Evolutionary conservation across 2,888 invertebrate species (phyloP).

Genomic region (Azorinus chamasolen): DNA sequence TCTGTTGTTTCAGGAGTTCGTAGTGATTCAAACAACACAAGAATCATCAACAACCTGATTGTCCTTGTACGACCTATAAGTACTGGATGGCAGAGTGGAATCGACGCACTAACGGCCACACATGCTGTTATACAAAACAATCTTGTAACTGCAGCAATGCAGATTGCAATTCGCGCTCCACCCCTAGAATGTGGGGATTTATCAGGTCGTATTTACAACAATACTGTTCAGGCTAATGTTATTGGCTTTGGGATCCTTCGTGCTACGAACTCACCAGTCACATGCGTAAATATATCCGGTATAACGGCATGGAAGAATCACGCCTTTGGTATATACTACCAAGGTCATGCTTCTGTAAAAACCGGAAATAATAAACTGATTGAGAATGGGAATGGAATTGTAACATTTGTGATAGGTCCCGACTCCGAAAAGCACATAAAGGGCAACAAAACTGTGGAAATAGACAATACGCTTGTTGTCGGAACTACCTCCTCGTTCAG

Average conservation of each 20-base stretch:
- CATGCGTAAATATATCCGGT: slow-evolving; percentile 70
- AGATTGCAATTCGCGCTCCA: slow-evolving; percentile 69
- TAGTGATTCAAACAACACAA: slow-evolving; percentile 61
- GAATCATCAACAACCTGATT: slow-evolving; percentile 74
- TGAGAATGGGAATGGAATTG: slow-evolving; percentile 78
- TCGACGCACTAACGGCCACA: slow-evolving; percentile 63
- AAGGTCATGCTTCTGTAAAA: slow-evolving; percentile 43
- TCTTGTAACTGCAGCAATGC: slow-evolving; percentile 78
- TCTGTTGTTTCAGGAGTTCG: slow-evolving; percentile 32
- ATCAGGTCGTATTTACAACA: slow-evolving; percentile 63
- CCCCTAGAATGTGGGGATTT: slow-evolving; percentile 63
- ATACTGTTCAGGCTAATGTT: slow-evolving; percentile 70
- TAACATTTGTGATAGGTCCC: slow-evolving; percentile 76
- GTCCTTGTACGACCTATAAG: slow-evolving; percentile 72
- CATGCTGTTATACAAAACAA: slow-evolving; percentile 71
- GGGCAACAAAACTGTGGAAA: slow-evolving; percentile 65
- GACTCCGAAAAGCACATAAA: slow-evolving; percentile 60
- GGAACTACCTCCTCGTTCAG: slow-evolving; percentile 75
- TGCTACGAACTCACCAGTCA: slow-evolving; percentile 30
- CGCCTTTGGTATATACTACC: slow-evolving; percentile 80
- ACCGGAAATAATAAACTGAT: slow-evolving; percentile 67
- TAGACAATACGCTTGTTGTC: slow-evolving; percentile 74
- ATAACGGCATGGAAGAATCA: slow-evolving; percentile 75
- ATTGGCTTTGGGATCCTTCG: slow-evolving; percentile 69
- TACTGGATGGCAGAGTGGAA: slow-evolving; percentile 66